Conservation (phyloP, 2,113 vertebrate species). For the Bucco capensis region DNA sequence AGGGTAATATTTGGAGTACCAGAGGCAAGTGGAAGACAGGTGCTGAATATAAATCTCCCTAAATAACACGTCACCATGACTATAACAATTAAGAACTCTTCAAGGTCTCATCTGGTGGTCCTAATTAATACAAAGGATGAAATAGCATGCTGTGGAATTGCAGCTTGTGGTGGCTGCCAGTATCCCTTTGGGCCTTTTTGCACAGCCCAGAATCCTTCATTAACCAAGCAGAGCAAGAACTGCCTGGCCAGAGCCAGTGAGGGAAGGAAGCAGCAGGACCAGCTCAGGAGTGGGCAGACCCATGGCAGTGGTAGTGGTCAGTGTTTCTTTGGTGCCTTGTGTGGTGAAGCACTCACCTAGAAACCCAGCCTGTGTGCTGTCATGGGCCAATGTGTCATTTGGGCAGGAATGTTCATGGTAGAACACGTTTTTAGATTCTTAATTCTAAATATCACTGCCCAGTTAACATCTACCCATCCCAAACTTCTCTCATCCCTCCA, state of each 20-base stretch:
- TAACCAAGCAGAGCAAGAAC: neutral
- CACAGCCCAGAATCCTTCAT: neutral
- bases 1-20: neutral
- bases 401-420: neutral
- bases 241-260: fast-evolving
- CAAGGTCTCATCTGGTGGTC: neutral
- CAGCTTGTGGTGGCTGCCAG: fast-evolving
- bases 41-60: neutral
- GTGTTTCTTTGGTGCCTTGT: neutral
- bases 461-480: neutral
- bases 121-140: neutral
- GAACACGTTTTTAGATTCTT: neutral
- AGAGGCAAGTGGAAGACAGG: neutral
- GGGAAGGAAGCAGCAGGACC: neutral
- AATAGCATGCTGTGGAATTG: neutral
- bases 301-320: fast-evolving
- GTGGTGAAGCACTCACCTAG: fast-evolving
- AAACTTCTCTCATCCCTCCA: fast-evolving
- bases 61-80: neutral
- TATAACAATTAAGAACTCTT: neutral
- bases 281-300: neutral
- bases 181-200: neutral
- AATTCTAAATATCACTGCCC: neutral
- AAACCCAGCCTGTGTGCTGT: neutral
- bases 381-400: fast-evolving